A percentile compares a stretch with the other conserved stretches of the same genome.
Conservation (phyloP, 2,797 vertebrate species). For the Rhinatrema bivittatum region DNA sequence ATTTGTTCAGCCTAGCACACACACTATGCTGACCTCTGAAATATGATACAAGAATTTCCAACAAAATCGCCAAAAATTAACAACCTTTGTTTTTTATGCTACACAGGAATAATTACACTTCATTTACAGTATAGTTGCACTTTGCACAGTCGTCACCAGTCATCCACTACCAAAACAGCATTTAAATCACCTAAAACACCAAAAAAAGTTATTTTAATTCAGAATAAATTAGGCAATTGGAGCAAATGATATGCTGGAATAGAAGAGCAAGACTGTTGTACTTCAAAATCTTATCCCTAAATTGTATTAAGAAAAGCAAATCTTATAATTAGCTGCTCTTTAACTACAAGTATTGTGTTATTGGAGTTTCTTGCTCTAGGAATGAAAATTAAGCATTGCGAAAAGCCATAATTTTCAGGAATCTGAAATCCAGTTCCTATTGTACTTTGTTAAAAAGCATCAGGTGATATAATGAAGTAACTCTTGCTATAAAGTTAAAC, state of each 20-base stretch:
- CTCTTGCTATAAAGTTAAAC: conserved; percentile 24
- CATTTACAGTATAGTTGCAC: conserved; percentile 81
- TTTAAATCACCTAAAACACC: conserved; percentile 64
- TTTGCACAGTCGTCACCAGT: conserved; percentile 71
- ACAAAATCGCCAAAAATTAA: conserved; percentile 63
- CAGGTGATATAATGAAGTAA: conserved; percentile 26
- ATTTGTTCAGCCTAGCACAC: conserved; percentile 64
- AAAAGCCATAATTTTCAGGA: conserved; percentile 10
- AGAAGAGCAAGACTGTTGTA: conserved; percentile 31
- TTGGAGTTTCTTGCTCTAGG: conserved; percentile 21
- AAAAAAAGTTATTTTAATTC: conserved; percentile 58
- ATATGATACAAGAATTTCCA: conserved; percentile 58
- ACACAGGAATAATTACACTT: conserved; percentile 77
- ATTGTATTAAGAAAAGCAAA: conserved; percentile 38
- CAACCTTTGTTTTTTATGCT: conserved; percentile 65
- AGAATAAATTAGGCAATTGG: conserved; percentile 51
- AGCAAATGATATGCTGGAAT: conserved; percentile 46
- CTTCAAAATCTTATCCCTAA: conserved; percentile 33
- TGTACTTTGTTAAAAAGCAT: conserved; percentile 26
- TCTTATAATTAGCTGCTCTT: conserved; percentile 28
- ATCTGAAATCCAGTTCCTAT: conserved; percentile 30
- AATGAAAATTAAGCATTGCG: conserved; percentile 24
- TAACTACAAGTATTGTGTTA: conserved; percentile 34
- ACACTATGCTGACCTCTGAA: conserved; percentile 61
- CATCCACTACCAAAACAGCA: conserved; percentile 68